Evolutionary conservation across 2,888 invertebrate species (phyloP), one percentile per base, ranked within the genome.

Genomic region (Coleophora flavipennella): DNA sequence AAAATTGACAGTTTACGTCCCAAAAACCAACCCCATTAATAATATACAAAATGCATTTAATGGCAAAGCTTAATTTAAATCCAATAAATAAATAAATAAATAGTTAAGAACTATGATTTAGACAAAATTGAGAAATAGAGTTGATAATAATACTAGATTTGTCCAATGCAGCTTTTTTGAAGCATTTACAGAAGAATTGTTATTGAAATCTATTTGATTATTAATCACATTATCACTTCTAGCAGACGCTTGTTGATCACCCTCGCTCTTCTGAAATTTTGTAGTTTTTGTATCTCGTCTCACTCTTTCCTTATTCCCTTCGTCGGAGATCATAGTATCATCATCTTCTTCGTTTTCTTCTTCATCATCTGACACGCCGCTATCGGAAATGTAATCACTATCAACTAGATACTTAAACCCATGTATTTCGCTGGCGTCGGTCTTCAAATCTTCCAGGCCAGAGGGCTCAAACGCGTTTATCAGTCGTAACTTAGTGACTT

Each of bases 21-120:
- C 63, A 53, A 64, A 59, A 61, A 61, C 55, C 46, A 41, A 49
- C 48, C 54, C 52, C 45, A 46, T 48, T 25, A 20, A 14, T 12
- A 9, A 37, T 31, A 36, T 26, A 26, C 62, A 62, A 80, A 80
- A 81, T 83, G 80, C 80, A 73, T 62, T 67, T 57, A 65, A 81
- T 81, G 80, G 80, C 83, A 78, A 80, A 76, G 68, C 67, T 66
- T 73, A 73, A 56, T 58, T 57, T 60, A 65, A 20, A 61, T 62
- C 60, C 64, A 80, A 80, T 81, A 81, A 81, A 80, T 80, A 76
- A 73, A 57, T 71, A 60, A 68, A 57, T 62, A 57, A 57, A 51
- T n/a, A n/a, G n/a, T 50, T 52, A 40, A 48, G 43, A 4, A 20
- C 3, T 20, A 50, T 51, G 52, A 46, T 53, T 71, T 66, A 79